Evolutionary conservation across 92 coral and sea anemone species (phyloP), one percentile per base, ranked within the genome.

Genomic region (Phymanthus crucifer): DNA sequence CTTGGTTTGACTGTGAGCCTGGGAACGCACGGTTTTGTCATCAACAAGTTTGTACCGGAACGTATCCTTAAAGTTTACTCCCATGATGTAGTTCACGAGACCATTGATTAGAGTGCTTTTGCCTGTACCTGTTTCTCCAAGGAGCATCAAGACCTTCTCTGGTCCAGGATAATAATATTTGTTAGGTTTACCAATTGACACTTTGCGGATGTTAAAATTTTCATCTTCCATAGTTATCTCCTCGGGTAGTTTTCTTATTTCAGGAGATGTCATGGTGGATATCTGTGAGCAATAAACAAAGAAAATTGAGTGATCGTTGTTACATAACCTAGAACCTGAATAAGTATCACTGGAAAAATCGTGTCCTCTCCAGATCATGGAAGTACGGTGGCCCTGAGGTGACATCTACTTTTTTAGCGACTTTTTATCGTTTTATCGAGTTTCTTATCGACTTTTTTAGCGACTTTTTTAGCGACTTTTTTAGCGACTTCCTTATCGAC

Each of bases 101-200:
- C 89, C 89, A 19, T 85, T 80, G 31, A 85, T 80, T 70, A 79
- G 56, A 27, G 89, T 85, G 2, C 80, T 74, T 21, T 85, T 85
- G 0, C 47, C 47, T 2, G 47, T 43, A 43, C 47, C 47, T 16
- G 47, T 43, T 43, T 43, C 47, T 43, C 47, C 47, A 43, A 43
- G 23, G 66, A 74, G 67, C 68, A 74, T 74, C 45, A 74, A 74
- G 26, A 74, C 78, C 21, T 74, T 74, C 21, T 43, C 78, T 32
- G 50, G 67, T 5, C n/a, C 32, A 27, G 7, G 36, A 6, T 26
- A 66, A 24, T 16, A 66, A 5, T 8, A 37, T 37, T 36, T 23
- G 40, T 48, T 27, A 2, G 17, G n/a, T 26, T 26, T 1, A 31
- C 78, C 78, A 48, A 74, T 66, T 16, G 38, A 48, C 16, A 74